phyloP scores from a whole-genome alignment of 2,113 vertebrate genomes.

The Syngnathoides biaculeatus region DNA sequence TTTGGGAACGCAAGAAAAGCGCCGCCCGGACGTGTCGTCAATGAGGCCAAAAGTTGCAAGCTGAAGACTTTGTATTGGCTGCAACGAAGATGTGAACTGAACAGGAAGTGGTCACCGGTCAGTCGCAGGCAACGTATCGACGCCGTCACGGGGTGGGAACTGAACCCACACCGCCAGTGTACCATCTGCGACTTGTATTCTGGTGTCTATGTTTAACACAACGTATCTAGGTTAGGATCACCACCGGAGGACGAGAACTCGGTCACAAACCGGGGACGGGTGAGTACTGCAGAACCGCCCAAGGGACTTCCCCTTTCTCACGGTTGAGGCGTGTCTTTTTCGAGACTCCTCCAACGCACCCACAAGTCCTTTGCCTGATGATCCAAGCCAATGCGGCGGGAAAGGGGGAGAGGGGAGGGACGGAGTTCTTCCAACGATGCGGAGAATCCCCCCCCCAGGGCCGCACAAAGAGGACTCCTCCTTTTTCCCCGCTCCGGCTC shows the following conservation, averaged over 20 bases:
- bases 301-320: slow-evolving; percentile 26
- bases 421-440: slow-evolving; percentile 43
- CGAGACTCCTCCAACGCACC: slow-evolving; percentile 4
- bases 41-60: background rate
- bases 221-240: too few species aligned
- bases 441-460: slow-evolving; percentile 35
- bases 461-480: slow-evolving; percentile 55
- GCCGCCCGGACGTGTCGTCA: background rate
- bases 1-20: background rate
- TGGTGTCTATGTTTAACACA: too few species aligned
- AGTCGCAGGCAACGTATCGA: too few species aligned
- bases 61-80: background rate
- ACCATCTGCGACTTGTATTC: too few species aligned
- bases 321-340: slow-evolving; percentile 46
- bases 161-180: too few species aligned
- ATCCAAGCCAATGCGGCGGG: slow-evolving; percentile 60
- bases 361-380: slow-evolving; percentile 23
- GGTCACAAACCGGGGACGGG: too few species aligned
- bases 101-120: too few species aligned
- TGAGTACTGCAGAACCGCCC: slow-evolving; percentile 1
- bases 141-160: too few species aligned
- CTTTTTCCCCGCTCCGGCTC: slow-evolving; percentile 30
- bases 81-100: too few species aligned
- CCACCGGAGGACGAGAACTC: background rate
- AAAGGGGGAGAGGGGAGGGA: background rate